Conservation (phyloP, 2,888 invertebrate species). For the Eulithis testata region DNA sequence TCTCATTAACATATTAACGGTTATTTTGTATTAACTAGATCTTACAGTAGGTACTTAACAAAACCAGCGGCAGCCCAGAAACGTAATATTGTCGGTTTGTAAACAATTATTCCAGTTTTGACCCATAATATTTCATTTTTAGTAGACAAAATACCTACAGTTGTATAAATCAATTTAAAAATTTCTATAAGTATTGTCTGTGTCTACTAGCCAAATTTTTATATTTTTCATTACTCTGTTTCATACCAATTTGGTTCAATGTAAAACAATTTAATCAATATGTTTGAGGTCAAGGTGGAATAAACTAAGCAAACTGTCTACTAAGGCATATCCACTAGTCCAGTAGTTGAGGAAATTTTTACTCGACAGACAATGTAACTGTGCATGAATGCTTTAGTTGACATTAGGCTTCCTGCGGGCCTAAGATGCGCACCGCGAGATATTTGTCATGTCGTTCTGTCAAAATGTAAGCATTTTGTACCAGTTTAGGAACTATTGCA, state of each 20-base stretch:
- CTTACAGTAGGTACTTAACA: background rate
- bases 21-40: background rate
- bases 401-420: background rate
- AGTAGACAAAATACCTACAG: too few species aligned
- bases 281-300: background rate
- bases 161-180: too few species aligned
- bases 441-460: too few species aligned
- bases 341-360: background rate
- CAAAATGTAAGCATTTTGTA: too few species aligned
- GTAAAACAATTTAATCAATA: conserved; percentile 7
- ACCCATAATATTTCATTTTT: background rate
- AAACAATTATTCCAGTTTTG: background rate
- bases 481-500: too few species aligned
- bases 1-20: too few species aligned
- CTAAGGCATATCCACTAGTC: conserved; percentile 1
- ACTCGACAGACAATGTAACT: background rate
- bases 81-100: background rate
- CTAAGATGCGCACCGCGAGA: too few species aligned
- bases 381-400: conserved; percentile 4
- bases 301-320: conserved; percentile 1
- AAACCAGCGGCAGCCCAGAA: conserved; percentile 2
- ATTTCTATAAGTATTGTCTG: background rate
- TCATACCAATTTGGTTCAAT: conserved; percentile 7
- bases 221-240: background rate
- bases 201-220: too few species aligned